Evolutionary conservation across 2,888 invertebrate species (phyloP), one percentile per base, ranked within the genome.

Genomic region (Epirrhoe alternata): DNA sequence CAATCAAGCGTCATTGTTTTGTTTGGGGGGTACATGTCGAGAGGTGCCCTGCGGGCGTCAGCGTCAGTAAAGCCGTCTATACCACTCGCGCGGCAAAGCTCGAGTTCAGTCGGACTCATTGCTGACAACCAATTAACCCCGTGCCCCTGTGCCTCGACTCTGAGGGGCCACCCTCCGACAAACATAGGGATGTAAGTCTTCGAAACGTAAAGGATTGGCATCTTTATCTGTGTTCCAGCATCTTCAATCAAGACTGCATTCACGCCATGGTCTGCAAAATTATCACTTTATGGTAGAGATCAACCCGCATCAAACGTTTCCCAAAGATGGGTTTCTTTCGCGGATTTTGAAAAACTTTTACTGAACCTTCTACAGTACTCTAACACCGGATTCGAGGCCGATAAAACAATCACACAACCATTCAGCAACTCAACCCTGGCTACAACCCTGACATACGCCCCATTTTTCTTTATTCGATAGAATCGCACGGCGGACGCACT

Each of bases 121-220:
- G 86, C 84, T 92, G 92, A 93, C 92, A 93, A 83, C 89, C 92
- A 92, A 93, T 93, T 92, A 93, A 85, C 86, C 86, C 76, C 80
- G 69, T 84, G 80, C 83, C 87, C 86, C 79, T 78, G 73, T 78
- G 76, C 78, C 77, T 77, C 75, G 64, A 72, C 73, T 64, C n/a
- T 51, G 45, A 65, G 33, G 8, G 14, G n/a, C 52, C 53, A 56
- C 67, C 52, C 62, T 66, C 31, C 51, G 38, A 51, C 51, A 33
- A 62, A 64, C 61, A 57, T 50, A 55, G 56, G 33, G 51, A 51
- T 62, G 42, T 50, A 50, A 58, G 31, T 33, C 12, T 42, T 12
- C 12, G 12, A 42, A 10, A 42, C 12, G 38, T 42, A 8, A 1
- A 35, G 35, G 3, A 38, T 5, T 42, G 12, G 12, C 3, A 12